A percentile compares a stretch with the other conserved stretches of the same genome.
phyloP scores from a whole-genome alignment of 2,797 vertebrate species.

The Malurus leucopterus region DNA sequence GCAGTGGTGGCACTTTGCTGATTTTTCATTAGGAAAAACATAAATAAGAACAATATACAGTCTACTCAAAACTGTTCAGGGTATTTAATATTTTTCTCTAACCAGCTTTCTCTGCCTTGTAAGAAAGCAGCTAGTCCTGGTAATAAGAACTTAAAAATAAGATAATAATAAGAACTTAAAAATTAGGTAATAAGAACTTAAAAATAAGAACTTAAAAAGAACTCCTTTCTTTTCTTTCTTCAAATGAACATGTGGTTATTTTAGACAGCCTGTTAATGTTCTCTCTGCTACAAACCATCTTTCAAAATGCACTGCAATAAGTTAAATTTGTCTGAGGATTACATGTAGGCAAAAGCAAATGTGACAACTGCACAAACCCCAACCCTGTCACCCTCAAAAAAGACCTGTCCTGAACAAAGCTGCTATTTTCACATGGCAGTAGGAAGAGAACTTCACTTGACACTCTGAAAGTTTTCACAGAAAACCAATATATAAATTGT shows the following conservation, averaged over 20 bases:
- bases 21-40: background rate
- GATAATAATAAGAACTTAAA: too few relatives aligned
- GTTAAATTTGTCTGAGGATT: background rate
- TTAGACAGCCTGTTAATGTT: background rate
- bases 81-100: background rate
- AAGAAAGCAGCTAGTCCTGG: background rate
- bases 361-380: background rate
- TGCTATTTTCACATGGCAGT: background rate
- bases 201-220: too few relatives aligned
- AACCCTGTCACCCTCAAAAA: rapidly evolving
- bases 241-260: background rate
- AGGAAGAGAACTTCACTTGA: background rate
- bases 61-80: background rate
- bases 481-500: rapidly evolving
- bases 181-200: background rate
- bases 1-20: background rate
- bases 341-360: background rate
- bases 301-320: background rate
- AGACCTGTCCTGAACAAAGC: background rate
- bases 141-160: background rate
- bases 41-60: background rate
- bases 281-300: background rate
- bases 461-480: background rate
- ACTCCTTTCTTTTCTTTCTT: background rate
- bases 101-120: background rate